Percentiles rank a stretch among this genome's conserved stretches.
These are phyloP conservation scores for Lonchura striata DNA, from an alignment of 2,113 vertebrate species.

Conservation along the genomic window DNA sequence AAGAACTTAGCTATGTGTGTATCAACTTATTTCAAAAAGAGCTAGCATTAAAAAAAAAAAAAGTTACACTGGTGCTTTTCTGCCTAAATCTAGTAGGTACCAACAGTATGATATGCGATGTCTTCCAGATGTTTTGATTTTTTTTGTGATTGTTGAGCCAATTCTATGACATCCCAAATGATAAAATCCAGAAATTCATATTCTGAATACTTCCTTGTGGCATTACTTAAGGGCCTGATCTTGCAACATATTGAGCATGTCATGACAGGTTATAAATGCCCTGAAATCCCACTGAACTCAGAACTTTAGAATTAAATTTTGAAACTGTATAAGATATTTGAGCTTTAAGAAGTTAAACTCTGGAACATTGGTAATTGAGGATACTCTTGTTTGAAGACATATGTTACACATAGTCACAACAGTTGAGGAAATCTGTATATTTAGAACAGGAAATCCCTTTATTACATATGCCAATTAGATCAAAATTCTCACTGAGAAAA, in stretches of 20 bases:
- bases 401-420: slow-evolving; percentile 5
- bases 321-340: background rate
- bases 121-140: slow-evolving; percentile 25
- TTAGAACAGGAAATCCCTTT: slow-evolving; percentile 43
- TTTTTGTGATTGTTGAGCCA: background rate
- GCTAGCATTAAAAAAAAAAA: background rate
- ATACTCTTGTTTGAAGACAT: slow-evolving; percentile 11
- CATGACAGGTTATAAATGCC: background rate
- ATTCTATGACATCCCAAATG: background rate
- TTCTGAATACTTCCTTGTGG: slow-evolving; percentile 3
- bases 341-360: background rate
- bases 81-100: slow-evolving; percentile 18
- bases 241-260: background rate
- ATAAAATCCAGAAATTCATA: slow-evolving; percentile 38
- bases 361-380: background rate
- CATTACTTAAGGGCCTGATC: slow-evolving; percentile 2
- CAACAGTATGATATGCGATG: background rate
- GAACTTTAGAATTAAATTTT: background rate
- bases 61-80: background rate
- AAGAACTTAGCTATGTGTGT: background rate
- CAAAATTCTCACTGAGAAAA: slow-evolving; percentile 26
- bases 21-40: background rate
- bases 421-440: slow-evolving; percentile 15
- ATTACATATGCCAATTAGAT: slow-evolving; percentile 29
- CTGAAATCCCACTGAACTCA: background rate